phyloP scores from a whole-genome alignment of 2,888 invertebrate species.

The Heliconius aoede region DNA sequence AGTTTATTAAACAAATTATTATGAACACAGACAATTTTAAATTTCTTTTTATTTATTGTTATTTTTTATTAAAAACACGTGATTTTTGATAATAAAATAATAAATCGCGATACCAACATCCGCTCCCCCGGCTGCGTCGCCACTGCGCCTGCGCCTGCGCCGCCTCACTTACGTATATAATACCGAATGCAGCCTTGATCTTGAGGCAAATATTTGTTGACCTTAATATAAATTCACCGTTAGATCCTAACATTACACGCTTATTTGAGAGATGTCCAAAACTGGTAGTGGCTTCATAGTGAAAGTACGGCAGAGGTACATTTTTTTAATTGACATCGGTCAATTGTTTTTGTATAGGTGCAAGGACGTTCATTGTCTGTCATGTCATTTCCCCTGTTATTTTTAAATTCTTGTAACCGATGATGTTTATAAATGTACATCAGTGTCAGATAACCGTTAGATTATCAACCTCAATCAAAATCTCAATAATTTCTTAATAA shows the following conservation, averaged over 20 bases:
- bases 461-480: too few relatives aligned
- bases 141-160: slow-evolving; percentile 20
- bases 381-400: not conserved
- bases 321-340: not conserved
- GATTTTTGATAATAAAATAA: not conserved
- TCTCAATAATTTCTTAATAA: not conserved
- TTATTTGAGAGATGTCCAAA: not conserved
- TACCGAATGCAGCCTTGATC: slow-evolving; percentile 18
- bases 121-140: slow-evolving; percentile 14
- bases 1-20: not conserved
- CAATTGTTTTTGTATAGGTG: not conserved
- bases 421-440: not conserved
- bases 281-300: not conserved
- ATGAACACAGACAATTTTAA: not conserved
- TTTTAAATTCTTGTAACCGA: not conserved
- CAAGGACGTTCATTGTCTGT: not conserved
- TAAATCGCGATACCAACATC: not conserved
- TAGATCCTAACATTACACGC: not conserved
- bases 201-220: slow-evolving; percentile 8
- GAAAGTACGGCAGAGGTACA: not conserved
- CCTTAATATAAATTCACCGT: slow-evolving; percentile 11
- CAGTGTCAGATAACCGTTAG: not conserved
- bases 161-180: slow-evolving; percentile 17
- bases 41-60: not conserved
- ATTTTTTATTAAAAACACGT: not conserved